phyloP scores from a whole-genome alignment of 2,113 vertebrate genomes.

The Pteruthius melanotis region DNA sequence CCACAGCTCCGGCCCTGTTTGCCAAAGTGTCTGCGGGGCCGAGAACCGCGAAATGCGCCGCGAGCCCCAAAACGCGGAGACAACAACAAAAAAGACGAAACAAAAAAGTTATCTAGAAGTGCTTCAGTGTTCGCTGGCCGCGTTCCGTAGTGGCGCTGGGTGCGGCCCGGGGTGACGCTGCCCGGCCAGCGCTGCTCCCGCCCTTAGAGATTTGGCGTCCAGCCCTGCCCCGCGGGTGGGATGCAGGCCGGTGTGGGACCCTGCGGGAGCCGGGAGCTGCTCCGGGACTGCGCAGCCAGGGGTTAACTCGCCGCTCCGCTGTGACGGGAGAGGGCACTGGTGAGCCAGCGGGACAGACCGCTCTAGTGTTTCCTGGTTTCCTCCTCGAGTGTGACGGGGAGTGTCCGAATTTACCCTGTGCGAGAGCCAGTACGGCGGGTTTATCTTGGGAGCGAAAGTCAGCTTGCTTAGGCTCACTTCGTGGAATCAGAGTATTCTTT shows the following conservation, averaged over 20 bases:
- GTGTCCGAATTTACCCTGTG: neutral
- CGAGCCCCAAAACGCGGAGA: neutral
- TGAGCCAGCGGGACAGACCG: neutral
- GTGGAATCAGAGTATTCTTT: rapidly evolving
- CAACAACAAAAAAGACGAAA: no score
- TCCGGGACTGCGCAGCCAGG: rapidly evolving
- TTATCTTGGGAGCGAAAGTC: neutral
- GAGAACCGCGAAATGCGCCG: neutral
- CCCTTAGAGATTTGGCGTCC: rapidly evolving
- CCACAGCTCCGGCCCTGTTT: neutral
- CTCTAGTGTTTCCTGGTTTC: rapidly evolving
- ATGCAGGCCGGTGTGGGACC: neutral
- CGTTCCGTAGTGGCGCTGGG: neutral
- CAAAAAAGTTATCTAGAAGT: neutral
- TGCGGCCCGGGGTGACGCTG: neutral
- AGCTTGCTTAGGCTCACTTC: neutral
- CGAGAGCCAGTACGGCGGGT: neutral
- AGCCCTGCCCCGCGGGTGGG: no score
- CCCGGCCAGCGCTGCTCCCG: neutral
- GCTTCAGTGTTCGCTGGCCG: rapidly evolving
- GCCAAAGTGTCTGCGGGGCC: neutral
- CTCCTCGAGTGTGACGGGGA: neutral
- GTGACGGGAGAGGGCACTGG: slow-evolving; percentile 15
- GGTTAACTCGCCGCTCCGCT: neutral
- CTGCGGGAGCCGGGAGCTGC: rapidly evolving